These are phyloP conservation scores for Perccottus glenii DNA, from an alignment of 2,113 vertebrate genomes.

Conservation along the genomic window DNA sequence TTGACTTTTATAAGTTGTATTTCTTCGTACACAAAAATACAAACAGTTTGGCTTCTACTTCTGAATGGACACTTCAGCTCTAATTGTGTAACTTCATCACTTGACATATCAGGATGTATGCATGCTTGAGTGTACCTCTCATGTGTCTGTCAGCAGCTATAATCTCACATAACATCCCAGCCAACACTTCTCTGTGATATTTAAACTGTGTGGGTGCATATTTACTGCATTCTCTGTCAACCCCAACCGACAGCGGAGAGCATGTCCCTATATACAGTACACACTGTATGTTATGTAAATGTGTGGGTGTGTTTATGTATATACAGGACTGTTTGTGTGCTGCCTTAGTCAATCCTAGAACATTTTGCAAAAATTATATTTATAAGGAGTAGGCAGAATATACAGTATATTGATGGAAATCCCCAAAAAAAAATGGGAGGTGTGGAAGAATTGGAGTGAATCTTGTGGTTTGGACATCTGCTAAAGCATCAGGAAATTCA, in stretches of 20 bases:
- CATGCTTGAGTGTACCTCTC: conserved; percentile 21
- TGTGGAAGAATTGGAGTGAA: conserved; percentile 21
- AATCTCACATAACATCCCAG: conserved; percentile 46
- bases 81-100: conserved; percentile 64
- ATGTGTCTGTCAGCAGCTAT: conserved; percentile 13
- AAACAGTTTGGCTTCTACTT: conserved; percentile 64
- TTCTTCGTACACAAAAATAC: conserved; percentile 51
- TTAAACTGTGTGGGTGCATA: conserved; percentile 25
- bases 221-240: conserved; percentile 27
- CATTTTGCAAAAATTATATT: conserved; percentile 5
- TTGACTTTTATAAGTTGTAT: conserved; percentile 59
- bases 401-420: conserved; percentile 8
- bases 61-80: conserved; percentile 29
- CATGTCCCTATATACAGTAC: conserved; percentile 23
- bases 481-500: conserved; percentile 69
- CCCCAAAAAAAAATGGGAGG: conserved; percentile 17
- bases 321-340: background rate
- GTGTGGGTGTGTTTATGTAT: conserved; percentile 2
- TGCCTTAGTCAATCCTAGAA: background rate
- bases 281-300: conserved; percentile 17
- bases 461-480: conserved; percentile 67
- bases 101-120: conserved; percentile 44
- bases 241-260: conserved; percentile 31
- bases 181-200: conserved; percentile 36
- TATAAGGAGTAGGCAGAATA: conserved; percentile 1